Evolutionary conservation across 2,113 vertebrate species (phyloP), one percentile per base, ranked within the genome.

Genomic region (Clarias macrocephalus): DNA sequence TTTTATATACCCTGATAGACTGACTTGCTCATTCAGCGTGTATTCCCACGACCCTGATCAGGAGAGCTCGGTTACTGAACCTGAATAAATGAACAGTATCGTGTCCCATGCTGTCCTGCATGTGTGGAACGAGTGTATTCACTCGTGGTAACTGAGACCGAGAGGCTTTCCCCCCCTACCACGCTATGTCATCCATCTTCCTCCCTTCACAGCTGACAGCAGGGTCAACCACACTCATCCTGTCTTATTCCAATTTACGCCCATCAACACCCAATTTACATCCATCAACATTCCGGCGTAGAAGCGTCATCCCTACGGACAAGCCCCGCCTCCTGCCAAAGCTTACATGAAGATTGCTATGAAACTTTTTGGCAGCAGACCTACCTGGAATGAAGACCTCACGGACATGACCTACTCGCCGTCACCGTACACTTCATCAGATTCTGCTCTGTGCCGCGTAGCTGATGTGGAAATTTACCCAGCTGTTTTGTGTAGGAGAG

Each of bases 311-410:
- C 48, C n/a, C 57, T 72, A 83, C 72, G 56, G 63, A 66, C 76
- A 10, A 85, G n/a, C 21, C 59, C 37, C 21, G 2, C 1, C 62
- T n/a, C 33, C 80, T 82, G 73, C 59, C 37, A 30, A 59, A 33
- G 57, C 57, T 33, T 23, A 80, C 87, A 83, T 19, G 65, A 84
- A 62, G 59, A 87, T 57, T 90, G 52, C 77, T 84, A 48, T 86
- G 57, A 89, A 85, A 84, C 76, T 62, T 79, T 87, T 88, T 79
- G 83, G 68, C 68, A 52, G 30, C 83, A 84, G 57, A 81, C 84
- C 73, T 83, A 86, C 86, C 73, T 88, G 57, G 19, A 77, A 88
- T 88, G 88, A 88, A 89, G 76, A 85, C 84, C 83, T 79, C 63
- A 28, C 28, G 37, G 84, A 33, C 2, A 25, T 82, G 73, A 30